Base-by-base conservation (phyloP, 2,797 vertebrate species). In the Gobionotothen gibberifrons region DNA sequence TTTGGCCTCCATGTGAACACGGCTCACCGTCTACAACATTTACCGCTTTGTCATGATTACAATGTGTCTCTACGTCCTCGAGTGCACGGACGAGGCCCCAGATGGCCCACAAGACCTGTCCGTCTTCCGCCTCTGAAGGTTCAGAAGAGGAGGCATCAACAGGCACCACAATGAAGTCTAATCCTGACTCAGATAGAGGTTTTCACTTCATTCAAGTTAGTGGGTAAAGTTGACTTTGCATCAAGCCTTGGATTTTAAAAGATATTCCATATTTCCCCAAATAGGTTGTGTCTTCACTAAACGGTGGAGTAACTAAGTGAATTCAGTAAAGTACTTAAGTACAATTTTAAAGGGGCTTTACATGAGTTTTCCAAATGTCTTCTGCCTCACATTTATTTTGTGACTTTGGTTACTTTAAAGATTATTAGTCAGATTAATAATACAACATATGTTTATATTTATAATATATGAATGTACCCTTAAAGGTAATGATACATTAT, bases 91-190 rank as follows among this genome's bases (percentile, higher is more conserved):
- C 78, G 16, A 61, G 58, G 76, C 9, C n/a, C 9, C 36, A 86
- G 51, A 22, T 57, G 86, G 83, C 71, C 74, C 1, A 17, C 29
- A 0, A 75, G 72, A 55, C 71, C 85, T 0, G 56, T 5, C 3
- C 75, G 64, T 13, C 87, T 90, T 21, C 69, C 89, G 54, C 80
- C 79, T 5, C 83, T 88, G 26, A 62, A 44, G 55, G 1, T 67
- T 14, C 65, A 76, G 55, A 74, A 60, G 16, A 81, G 65, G 56
- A 73, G 48, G 52, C 69, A 73, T 21, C 75, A 68, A n/a, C 69
- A 77, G 19, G 55, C 39, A 10, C 84, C 76, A 9, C 65, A 40
- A 0, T 87, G 75, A 89, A 26, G 17, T 26, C n/a, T 9, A 9
- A n/a, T 21, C 9, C 26, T 10, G 13, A 0, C 3, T 39, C 12